phyloP scores from a whole-genome alignment of 2,888 invertebrate genomes.

The Pegoplata infirma region DNA sequence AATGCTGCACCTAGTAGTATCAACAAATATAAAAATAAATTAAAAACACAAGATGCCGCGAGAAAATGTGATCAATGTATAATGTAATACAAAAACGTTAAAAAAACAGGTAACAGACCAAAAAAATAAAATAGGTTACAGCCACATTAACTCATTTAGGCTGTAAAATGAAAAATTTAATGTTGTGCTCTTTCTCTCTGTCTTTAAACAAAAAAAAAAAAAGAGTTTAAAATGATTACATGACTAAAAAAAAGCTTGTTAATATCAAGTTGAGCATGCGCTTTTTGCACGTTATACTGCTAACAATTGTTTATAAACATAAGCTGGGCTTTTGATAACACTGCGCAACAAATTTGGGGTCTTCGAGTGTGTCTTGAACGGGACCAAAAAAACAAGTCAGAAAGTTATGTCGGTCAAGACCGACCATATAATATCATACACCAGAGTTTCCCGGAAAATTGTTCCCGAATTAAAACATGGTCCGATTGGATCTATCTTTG shows the following conservation, averaged over 20 bases:
- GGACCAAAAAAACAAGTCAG: no score
- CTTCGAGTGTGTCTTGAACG: no score
- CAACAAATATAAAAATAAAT: neutral
- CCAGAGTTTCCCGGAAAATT: no score
- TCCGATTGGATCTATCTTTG: no score
- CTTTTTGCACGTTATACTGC: neutral
- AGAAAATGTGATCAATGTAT: neutral
- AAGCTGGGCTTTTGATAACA: no score
- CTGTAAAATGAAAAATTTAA: neutral
- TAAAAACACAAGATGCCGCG: neutral
- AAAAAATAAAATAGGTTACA: conserved; percentile 32
- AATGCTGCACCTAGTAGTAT: neutral
- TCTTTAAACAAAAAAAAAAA: no score
- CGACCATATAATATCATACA: no score
- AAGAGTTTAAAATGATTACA: neutral
- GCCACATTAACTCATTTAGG: neutral
- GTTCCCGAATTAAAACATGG: no score
- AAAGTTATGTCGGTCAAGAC: no score
- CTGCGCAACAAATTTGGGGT: no score
- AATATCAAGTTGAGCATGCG: neutral
- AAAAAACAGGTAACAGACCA: conserved; percentile 32
- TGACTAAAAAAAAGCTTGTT: neutral
- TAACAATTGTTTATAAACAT: neutral
- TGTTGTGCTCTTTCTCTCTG: neutral
- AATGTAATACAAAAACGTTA: neutral